Base-by-base conservation (phyloP, 2,113 vertebrate species). In the Hymenochirus boettgeri region DNA sequence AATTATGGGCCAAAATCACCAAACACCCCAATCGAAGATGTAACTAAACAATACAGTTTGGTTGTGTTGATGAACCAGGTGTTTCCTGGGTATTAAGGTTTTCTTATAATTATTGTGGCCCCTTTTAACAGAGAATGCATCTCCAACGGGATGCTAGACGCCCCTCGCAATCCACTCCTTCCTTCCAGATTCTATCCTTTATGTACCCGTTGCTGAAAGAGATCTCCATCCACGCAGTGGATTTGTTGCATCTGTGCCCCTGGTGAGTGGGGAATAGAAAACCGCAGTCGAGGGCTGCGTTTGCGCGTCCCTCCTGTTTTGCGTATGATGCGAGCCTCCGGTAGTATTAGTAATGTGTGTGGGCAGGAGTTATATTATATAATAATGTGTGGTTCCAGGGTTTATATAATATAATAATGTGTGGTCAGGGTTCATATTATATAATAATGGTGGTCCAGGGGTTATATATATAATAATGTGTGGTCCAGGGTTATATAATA, bases 151-250 rank as follows among this genome's bases (percentile, higher is more conserved):
- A 11, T 71, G 73, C 13, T 71, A 54, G 0, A 75, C 89, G 12
- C 85, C 87, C 4, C 72, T 89, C 47, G n/a, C n/a, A n/a, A 35
- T 89, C 50, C 70, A 70, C 57, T 86, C 85, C 0, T 71, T n/a
- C 70, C 1, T 27, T 81, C 3, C 77, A 80, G 70, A 72, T 75
- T 0, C 70, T 82, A 59, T 75, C 63, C 1, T 69, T 73, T 0
- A 55, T 48, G 1, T 87, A 84, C 69, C 65, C n/a, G n/a, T 55
- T 0, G 80, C 65, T 55, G 70, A 76, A 37, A 88, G 82, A 72
- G 71, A 70, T 37, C 77, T 80, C 9, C 80, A 79, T 62, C 80
- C 77, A n/a, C 1, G 72, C 85, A 70, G 67, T 86, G 57, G 70
- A 71, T 7, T 69, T 84, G 62, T 65, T 87, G 73, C n/a, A n/a